Evolutionary conservation across 2,113 vertebrate genomes (phyloP), one percentile per base, ranked within the genome.

Genomic region (Lophius piscatorius): DNA sequence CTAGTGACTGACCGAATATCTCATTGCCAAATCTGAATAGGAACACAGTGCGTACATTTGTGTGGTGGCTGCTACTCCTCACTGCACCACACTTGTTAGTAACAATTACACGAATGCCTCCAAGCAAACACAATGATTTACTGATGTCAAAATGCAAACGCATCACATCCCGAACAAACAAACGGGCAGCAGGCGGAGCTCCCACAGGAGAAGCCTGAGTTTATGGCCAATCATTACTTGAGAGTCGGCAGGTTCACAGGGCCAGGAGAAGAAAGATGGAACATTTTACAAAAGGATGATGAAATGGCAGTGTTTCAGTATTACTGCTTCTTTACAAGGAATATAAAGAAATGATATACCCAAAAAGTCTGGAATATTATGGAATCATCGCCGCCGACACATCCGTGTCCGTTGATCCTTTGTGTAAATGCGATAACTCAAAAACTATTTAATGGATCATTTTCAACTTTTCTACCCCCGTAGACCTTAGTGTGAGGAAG

Each of bases 81-180:
- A 22, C 31, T 42, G 26, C 28, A 45, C 20, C 14, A 22, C 31
- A 31, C 10, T 39, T 48, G 50, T 66, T 75, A 45, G 38, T 13
- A 33, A 16, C 47, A 54, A 54, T 55, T 60, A 24, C 28, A 49
- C 21, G 40, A 55, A 45, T 18, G 42, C 31, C 22, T 39, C 31
- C 48, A 47, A 60, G 66, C 11, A 34, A 70, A 74, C 55, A 48
- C 35, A 36, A 64, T 57, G 18, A 56, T 54, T 72, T 45, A 39
- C 51, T 65, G 35, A 47, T 39, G 14, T 36, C 22, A 17, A 51
- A 52, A 51, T 35, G 42, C 33, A 18, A n/a, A 20, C 59, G 36
- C 31, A 20, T 60, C 35, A 24, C 40, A 44, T 62, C 50, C 46
- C 66, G 46, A 51, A 56, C 51, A 55, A 41, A 56, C 59, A 57